Conservation (phyloP, 2,113 vertebrate genomes). For the Pterocles orientalis region DNA sequence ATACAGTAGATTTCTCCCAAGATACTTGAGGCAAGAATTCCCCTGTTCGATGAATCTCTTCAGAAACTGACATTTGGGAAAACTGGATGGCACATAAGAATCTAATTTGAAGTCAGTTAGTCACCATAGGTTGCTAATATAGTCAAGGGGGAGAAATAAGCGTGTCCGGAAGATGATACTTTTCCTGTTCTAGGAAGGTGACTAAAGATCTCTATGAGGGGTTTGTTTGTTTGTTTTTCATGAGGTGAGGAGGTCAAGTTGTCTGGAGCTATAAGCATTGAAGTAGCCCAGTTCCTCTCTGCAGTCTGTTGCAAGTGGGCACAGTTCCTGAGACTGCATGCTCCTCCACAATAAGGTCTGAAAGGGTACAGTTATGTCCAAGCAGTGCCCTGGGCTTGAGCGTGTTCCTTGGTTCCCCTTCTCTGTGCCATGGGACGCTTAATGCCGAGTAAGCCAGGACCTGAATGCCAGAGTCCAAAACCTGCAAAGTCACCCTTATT, state of each 20-base stretch:
- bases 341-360: background rate
- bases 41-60: background rate
- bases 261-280: background rate
- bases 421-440: accelerated
- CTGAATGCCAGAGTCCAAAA: background rate
- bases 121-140: background rate
- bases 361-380: background rate
- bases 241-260: background rate
- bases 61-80: constrained; percentile 12
- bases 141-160: background rate
- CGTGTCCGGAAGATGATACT: background rate
- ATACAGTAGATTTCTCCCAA: constrained; percentile 1
- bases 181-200: background rate
- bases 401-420: background rate
- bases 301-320: background rate
- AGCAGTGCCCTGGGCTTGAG: background rate
- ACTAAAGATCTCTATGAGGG: background rate
- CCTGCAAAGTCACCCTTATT: background rate
- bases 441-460: background rate
- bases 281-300: background rate
- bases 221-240: background rate
- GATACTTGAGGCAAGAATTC: background rate
- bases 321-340: background rate
- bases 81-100: constrained; percentile 21
- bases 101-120: background rate